These are phyloP conservation scores for Drosophila pallidifrons DNA, from an alignment of 1,140 invertebrate genomes.

Conservation along the genomic window DNA sequence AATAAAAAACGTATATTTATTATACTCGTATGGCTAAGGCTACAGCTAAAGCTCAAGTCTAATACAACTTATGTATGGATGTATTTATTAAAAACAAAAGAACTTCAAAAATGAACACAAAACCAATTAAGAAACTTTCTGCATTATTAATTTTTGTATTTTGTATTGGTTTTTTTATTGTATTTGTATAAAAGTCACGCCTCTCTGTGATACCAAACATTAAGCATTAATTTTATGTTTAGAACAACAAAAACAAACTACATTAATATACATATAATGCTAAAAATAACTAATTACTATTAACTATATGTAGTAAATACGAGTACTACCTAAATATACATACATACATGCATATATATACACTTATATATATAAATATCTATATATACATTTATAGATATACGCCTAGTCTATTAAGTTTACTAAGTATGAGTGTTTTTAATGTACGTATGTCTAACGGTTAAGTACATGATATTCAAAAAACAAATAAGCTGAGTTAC, in stretches of 20 bases:
- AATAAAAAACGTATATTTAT: constrained; percentile 40
- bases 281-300: constrained; percentile 29
- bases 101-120: constrained; percentile 31
- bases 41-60: constrained; percentile 63
- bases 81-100: constrained; percentile 62
- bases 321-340: constrained; percentile 39
- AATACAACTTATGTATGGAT: constrained; percentile 46
- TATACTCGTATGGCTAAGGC: constrained; percentile 51
- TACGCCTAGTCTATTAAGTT: constrained; percentile 55
- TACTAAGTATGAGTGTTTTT: constrained; percentile 77
- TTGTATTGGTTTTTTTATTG: constrained; percentile 66
- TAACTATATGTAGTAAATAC: constrained; percentile 39
- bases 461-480: constrained; percentile 69
- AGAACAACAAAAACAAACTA: constrained; percentile 69
- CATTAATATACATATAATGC: constrained; percentile 60
- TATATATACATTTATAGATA: constrained; percentile 17
- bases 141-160: constrained; percentile 70
- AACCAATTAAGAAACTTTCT: constrained; percentile 58
- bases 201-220: constrained; percentile 85
- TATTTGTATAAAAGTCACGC: constrained; percentile 83
- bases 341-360: constrained; percentile 12
- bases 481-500: constrained; percentile 37
- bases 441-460: constrained; percentile 64
- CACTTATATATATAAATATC: constrained; percentile 5
- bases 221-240: constrained; percentile 84